Conservation (phyloP, 35 echinoderm and acorn worm genomes). For the Hemicentrotus pulcherrimus region DNA sequence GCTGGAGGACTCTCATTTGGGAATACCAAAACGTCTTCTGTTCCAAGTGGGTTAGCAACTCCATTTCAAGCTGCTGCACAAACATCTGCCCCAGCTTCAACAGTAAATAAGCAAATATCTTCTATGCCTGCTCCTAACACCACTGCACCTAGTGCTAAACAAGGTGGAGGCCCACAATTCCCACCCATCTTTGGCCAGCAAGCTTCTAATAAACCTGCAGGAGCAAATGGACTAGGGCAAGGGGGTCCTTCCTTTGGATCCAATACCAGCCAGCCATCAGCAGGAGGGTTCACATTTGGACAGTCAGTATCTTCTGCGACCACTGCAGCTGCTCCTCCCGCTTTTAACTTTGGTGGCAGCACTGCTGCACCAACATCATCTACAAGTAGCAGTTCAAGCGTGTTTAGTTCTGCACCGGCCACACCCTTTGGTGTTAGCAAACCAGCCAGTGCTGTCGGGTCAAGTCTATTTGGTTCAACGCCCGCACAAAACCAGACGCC, state of each 20-base stretch:
- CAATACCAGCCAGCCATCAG: neutral
- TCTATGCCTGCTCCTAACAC: neutral
- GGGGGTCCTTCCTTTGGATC: neutral
- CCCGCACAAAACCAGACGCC: neutral
- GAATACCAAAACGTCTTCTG: neutral
- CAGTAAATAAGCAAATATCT: neutral
- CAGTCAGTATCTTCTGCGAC: neutral
- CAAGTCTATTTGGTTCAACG: neutral
- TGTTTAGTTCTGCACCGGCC: neutral
- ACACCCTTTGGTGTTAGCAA: slow-evolving; percentile 10
- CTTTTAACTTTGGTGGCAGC: slow-evolving; percentile 7
- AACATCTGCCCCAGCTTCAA: neutral
- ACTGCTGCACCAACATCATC: neutral
- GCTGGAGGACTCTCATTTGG: slow-evolving; percentile 21
- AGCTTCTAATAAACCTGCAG: neutral
- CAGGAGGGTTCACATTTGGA: slow-evolving; percentile 1
- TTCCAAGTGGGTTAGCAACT: neutral
- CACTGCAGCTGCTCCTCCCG: neutral
- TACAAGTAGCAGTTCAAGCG: neutral
- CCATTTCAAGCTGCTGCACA: neutral
- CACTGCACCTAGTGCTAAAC: neutral
- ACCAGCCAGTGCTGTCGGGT: neutral
- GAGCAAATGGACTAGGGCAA: neutral
- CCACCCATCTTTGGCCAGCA: slow-evolving; percentile 1
- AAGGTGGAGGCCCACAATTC: neutral